phyloP scores from a whole-genome alignment of 2,113 vertebrate genomes.

The Dolichotis patagonum region DNA sequence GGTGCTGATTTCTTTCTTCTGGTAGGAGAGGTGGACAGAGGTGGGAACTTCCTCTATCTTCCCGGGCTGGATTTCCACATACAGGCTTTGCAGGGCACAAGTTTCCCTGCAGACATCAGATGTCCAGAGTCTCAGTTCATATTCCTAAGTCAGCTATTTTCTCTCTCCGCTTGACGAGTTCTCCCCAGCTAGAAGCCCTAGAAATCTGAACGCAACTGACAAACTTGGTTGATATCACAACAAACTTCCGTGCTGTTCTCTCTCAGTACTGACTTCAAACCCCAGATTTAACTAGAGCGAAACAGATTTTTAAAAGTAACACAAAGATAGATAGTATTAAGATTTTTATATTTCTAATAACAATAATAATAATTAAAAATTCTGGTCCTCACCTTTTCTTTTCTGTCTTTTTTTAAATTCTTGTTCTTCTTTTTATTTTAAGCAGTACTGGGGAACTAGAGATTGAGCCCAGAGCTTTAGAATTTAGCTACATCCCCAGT shows the following conservation, averaged over 20 bases:
- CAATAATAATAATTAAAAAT: not conserved
- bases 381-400: not conserved
- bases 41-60: not conserved
- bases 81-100: not conserved
- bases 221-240: slow-evolving; percentile 53
- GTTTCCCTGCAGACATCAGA: not conserved
- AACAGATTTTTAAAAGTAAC: not conserved
- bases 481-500: not conserved
- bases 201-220: not conserved
- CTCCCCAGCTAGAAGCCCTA: not conserved
- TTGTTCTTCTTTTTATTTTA: not conserved
- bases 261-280: slow-evolving; percentile 76
- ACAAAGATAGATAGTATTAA: not conserved
- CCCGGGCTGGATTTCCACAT: not conserved
- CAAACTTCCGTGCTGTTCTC: slow-evolving; percentile 49
- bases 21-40: not conserved
- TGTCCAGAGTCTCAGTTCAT: not conserved
- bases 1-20: not conserved
- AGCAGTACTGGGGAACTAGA: not conserved
- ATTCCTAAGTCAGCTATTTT: not conserved
- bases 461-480: not conserved
- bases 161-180: slow-evolving; percentile 40
- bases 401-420: not conserved
- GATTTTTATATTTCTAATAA: not conserved
- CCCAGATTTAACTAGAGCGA: slow-evolving; percentile 59